Percentiles rank a stretch among this genome's conserved stretches.
phyloP scores from a whole-genome alignment of 2,113 vertebrate species.

The Gracilinanus agilis region DNA sequence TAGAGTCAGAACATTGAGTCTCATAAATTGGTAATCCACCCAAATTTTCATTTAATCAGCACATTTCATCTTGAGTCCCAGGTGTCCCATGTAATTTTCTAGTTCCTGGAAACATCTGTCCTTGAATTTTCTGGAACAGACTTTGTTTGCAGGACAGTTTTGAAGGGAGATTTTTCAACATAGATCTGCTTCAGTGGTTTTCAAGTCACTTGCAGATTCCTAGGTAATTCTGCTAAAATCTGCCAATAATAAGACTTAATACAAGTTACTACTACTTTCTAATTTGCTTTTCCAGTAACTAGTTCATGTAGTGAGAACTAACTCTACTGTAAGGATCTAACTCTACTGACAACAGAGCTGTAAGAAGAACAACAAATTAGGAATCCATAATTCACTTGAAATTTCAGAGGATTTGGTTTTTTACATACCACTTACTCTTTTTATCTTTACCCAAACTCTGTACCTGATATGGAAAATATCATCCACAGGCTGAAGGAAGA shows the following conservation, averaged over 20 bases:
- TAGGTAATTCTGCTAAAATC: background rate
- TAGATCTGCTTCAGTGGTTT: background rate
- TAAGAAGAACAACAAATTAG: background rate
- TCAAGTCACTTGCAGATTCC: background rate
- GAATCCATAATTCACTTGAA: background rate
- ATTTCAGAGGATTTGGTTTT: background rate
- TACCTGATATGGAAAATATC: background rate
- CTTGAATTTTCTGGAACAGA: background rate
- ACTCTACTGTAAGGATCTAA: background rate
- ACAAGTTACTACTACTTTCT: background rate
- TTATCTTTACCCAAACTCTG: background rate
- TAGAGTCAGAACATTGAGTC: background rate
- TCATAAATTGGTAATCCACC: background rate
- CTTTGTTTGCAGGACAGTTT: background rate
- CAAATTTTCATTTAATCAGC: background rate
- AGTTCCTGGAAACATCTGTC: background rate
- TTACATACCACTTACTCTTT: background rate
- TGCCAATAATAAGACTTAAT: background rate
- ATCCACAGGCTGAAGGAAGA: background rate
- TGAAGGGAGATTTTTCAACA: background rate
- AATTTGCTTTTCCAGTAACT: background rate
- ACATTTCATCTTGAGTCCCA: background rate
- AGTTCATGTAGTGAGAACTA: background rate
- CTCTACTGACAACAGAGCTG: background rate
- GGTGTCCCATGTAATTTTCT: background rate